Evolutionary conservation across 2,888 invertebrate species (phyloP).

Genomic region (Stenchaetothrips biformis): DNA sequence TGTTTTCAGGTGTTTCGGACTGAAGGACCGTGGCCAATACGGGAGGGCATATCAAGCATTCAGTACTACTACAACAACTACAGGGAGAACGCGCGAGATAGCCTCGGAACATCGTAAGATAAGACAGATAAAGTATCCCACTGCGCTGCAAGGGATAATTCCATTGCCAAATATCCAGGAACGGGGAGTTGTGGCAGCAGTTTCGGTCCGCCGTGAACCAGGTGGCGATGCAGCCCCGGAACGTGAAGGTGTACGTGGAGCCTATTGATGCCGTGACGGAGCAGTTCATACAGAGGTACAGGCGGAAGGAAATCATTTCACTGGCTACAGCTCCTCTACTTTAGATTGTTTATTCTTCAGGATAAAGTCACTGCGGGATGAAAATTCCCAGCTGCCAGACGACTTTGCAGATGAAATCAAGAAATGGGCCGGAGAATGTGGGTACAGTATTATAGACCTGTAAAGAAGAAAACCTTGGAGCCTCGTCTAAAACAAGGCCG

Average conservation of each 20-base stretch:
- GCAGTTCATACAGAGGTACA: constrained; percentile 69
- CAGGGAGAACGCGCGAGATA: not conserved
- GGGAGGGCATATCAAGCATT: not conserved
- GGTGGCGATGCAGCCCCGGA: constrained; percentile 79
- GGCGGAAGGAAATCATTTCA: not conserved
- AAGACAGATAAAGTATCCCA: not conserved
- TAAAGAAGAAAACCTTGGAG: too few relatives aligned
- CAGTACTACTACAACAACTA: not conserved
- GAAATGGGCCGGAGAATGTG: constrained; percentile 90
- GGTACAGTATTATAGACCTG: constrained; percentile 45
- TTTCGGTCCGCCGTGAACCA: constrained; percentile 85
- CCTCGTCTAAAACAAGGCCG: too few relatives aligned
- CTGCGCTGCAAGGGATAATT: not conserved
- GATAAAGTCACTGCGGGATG: constrained; percentile 55
- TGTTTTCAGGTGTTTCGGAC: not conserved
- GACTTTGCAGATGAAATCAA: constrained; percentile 86
- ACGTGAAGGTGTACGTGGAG: constrained; percentile 69
- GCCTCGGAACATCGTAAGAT: not conserved
- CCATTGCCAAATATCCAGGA: not conserved
- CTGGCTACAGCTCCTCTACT: not conserved
- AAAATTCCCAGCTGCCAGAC: constrained; percentile 64
- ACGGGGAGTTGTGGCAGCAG: constrained; percentile 75
- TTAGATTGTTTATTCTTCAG: constrained; percentile 43
- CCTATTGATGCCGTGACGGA: constrained; percentile 73
- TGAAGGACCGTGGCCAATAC: not conserved